Evolutionary conservation across 2,888 invertebrate species (phyloP), one percentile per base, ranked within the genome.

Genomic region (Dasysyrphus albostriatus): DNA sequence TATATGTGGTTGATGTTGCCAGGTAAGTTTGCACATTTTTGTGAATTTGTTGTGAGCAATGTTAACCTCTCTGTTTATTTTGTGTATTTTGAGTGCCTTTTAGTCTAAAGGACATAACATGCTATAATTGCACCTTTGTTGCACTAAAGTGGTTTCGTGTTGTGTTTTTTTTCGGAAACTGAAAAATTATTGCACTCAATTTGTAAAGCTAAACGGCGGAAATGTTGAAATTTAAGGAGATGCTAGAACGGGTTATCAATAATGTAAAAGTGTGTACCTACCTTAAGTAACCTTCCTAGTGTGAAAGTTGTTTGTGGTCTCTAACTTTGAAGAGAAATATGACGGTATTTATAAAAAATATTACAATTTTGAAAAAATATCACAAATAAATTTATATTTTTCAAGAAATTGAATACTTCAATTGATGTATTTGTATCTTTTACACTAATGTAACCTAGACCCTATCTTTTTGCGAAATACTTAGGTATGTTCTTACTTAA

Each of bases 1-100:
- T 54, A 54, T 29, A 54, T 24, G 29, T 32, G 16, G 32, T 54
- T 49, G 61, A 73, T 81, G 72, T 84, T 84, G 81, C 76, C 84
- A 84, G 84, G 59, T 80, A 51, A 44, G 59, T 78, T 78, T 56
- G 10, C 42, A 69, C 67, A 73, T 73, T 73, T 77, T 65, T 32
- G 73, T 39, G 61, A 54, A 34, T 74, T 69, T 61, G 34, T 67
- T 19, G 19, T 1, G n/a, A 8, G 42, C 51, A 47, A 75, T 16
- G 80, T 69, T 51, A 74, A 67, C 34, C 32, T 51, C 32, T 78
- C 9, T 51, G 63, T 61, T 42, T 51, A 37, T 37, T 29, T 14
- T 34, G 24, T 58, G 4, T 19, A 29, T 61, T 34, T 65, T 16
- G 9, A 16, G 47, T 16, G 16, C 16, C 47, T 47, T 19, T 19